Conservation (phyloP, 2,888 invertebrate species). For the Sminthurinus aureus region DNA sequence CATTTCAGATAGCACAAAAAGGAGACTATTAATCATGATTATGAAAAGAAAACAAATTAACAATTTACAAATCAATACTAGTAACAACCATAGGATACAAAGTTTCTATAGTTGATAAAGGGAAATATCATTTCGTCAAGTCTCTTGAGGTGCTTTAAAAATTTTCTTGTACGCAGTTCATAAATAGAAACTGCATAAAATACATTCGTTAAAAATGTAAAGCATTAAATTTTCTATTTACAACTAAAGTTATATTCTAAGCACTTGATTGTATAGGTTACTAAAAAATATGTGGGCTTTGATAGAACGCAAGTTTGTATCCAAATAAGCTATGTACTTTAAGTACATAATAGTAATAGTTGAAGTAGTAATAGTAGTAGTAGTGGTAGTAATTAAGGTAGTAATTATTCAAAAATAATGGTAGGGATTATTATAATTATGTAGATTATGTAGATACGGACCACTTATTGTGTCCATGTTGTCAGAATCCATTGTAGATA, state of each 20-base stretch:
- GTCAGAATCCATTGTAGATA: slow-evolving; percentile 83
- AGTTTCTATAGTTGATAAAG: not conserved
- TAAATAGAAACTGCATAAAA: not conserved
- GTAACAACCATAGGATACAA: not conserved
- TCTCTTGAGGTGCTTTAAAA: not conserved
- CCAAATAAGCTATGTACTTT: slow-evolving; percentile 4
- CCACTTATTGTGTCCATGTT: slow-evolving; percentile 71
- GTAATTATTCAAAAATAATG: slow-evolving; percentile 4
- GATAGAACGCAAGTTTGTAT: not conserved
- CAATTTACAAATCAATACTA: not conserved
- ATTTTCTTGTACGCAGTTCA: too few relatives aligned
- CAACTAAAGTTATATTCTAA: not conserved
- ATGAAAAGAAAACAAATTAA: not conserved
- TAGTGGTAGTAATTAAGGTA: slow-evolving; percentile 23
- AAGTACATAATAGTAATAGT: not conserved
- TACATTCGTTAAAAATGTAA: not conserved
- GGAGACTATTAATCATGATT: not conserved
- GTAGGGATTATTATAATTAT: slow-evolving; percentile 18
- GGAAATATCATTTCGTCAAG: not conserved
- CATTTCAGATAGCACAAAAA: not conserved
- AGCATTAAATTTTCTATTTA: not conserved
- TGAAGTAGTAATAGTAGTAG: slow-evolving; percentile 7
- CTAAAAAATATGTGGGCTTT: not conserved
- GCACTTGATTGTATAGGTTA: not conserved
- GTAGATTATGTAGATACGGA: slow-evolving; percentile 38